A percentile compares a stretch with the other conserved stretches of the same genome.
Conservation (phyloP, 64 coral and sea anemone genomes). For the Catalaphyllia jardinei region DNA sequence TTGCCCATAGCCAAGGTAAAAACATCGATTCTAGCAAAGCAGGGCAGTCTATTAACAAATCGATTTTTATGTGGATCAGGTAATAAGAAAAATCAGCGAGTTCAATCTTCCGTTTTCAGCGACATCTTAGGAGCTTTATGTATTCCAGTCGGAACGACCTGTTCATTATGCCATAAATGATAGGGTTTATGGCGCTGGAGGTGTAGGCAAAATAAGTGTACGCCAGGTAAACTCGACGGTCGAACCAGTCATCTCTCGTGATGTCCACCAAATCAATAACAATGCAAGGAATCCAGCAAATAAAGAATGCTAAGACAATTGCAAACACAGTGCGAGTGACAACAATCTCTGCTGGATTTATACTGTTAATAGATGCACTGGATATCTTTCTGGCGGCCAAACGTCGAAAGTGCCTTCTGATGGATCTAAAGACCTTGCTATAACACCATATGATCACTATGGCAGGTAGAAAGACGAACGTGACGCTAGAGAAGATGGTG, state of each 20-base stretch:
- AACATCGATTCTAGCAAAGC: too few relatives aligned
- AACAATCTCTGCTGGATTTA: constrained; percentile 38
- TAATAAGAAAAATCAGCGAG: neutral
- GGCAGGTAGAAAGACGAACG: constrained; percentile 79
- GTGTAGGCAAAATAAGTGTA: constrained; percentile 67
- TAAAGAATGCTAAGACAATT: constrained; percentile 50
- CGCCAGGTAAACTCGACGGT: constrained; percentile 50
- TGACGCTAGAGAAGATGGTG: constrained; percentile 62
- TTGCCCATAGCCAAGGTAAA: too few relatives aligned
- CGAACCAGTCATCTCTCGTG: constrained; percentile 39
- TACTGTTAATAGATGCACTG: neutral
- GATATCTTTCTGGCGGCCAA: constrained; percentile 16
- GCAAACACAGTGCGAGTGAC: constrained; percentile 60
- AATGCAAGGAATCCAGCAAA: constrained; percentile 72
- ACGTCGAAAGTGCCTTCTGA: constrained; percentile 50
- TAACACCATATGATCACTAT: constrained; percentile 76
- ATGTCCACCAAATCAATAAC: constrained; percentile 56
- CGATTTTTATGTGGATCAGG: neutral
- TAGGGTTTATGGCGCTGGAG: constrained; percentile 61
- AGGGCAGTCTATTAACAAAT: too few relatives aligned
- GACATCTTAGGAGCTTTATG: constrained; percentile 36
- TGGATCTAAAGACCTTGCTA: constrained; percentile 58
- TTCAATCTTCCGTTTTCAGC: neutral
- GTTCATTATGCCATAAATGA: constrained; percentile 68
- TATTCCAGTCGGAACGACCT: constrained; percentile 50